Base-by-base conservation (phyloP, 2,888 invertebrate genomes). In the Dexiosoma caninum region DNA sequence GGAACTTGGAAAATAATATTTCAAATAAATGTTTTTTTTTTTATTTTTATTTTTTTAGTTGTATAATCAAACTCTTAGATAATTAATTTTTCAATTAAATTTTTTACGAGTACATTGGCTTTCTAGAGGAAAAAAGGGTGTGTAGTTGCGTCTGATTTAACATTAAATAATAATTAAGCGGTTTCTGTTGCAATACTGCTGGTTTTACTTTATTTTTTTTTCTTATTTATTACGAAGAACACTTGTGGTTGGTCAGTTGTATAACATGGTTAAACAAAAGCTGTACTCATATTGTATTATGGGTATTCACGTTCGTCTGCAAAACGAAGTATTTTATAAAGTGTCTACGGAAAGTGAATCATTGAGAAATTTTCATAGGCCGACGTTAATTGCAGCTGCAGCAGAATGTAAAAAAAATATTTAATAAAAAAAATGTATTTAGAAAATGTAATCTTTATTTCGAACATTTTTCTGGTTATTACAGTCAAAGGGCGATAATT, bases 111-210 rank as follows among this genome's bases (percentile, higher is more conserved):
- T 46, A n/a, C n/a, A 12, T 14, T 59, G 57, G 19, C 7, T 16
- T 23, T 40, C 7, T 19, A 40, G 40, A 9, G 23, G n/a, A 35
- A 14, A 35, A 64, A 35, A 44, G 32, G 19, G 44, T 57, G 44
- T 57, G 44, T 49, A 21, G 35, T 35, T 62, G 19, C 0, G 55
- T 44, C 14, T 32, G 32, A 55, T 44, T 23, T 44, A 57, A 57
- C 55, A 69, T 69, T 57, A 44, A 69, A 49, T 35, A 64, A 49
- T 16, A 64, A 64, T 55, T 53, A 55, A 55, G 55, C 67, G 55
- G 32, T 55, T 55, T 55, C 40, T 42, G 12, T 62, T 40, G 30
- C 32, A 32, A 62, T 8, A n/a, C 10, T 46, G 62, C 44, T 46
- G 62, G 62, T 62, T 35, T 16, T 16, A 21, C 21, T 32, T 55